phyloP scores from a whole-genome alignment of 2,797 vertebrate species.

The Pantherophis alleghaniensis region DNA sequence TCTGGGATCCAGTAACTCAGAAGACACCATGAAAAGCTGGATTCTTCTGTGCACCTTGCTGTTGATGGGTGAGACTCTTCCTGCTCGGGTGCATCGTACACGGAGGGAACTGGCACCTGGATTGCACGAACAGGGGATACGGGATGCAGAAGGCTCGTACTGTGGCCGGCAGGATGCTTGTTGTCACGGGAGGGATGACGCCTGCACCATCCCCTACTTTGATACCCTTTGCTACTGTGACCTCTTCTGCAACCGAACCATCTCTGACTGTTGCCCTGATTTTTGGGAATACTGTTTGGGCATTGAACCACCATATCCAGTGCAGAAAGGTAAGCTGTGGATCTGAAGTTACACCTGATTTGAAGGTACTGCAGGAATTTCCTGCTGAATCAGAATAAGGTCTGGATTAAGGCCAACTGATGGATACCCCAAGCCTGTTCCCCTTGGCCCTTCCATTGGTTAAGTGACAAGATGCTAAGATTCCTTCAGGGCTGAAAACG shows the following conservation, averaged over 20 bases:
- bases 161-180: conserved; percentile 85
- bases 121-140: conserved; percentile 84
- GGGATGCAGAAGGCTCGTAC: conserved; percentile 86
- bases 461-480: not conserved
- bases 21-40: conserved; percentile 38
- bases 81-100: conserved; percentile 65
- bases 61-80: conserved; percentile 62
- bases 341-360: not conserved
- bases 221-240: conserved; percentile 97
- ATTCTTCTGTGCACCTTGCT: conserved; percentile 55
- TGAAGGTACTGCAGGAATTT: not conserved
- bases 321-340: conserved; percentile 60
- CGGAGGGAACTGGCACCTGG: conserved; percentile 85
- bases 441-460: not conserved
- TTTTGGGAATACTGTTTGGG: conserved; percentile 92
- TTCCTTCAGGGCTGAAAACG: not conserved
- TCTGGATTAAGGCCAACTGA: not conserved
- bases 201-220: conserved; percentile 89
- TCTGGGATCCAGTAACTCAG: too few species aligned
- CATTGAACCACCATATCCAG: conserved; percentile 64
- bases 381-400: not conserved
- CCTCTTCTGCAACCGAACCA: conserved; percentile 95
- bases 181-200: conserved; percentile 85
- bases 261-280: conserved; percentile 97
- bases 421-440: not conserved